Conservation (phyloP, 2,888 invertebrate species). For the Drosophila cyrtoloma region DNA sequence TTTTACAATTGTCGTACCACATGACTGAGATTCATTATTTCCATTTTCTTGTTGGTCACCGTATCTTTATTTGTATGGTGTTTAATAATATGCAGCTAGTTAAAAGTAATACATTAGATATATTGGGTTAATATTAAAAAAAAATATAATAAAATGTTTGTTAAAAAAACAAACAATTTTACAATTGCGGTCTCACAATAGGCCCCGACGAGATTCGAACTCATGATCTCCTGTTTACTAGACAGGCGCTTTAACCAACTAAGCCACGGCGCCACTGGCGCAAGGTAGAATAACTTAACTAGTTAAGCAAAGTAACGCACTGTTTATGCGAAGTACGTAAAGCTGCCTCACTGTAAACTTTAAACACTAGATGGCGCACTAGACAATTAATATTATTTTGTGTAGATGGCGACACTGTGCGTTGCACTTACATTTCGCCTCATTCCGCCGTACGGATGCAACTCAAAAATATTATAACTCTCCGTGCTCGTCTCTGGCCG, state of each 20-base stretch:
- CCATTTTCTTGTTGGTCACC: neutral
- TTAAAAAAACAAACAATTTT: neutral
- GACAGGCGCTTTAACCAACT: constrained; percentile 86
- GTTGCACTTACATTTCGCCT: constrained; percentile 18
- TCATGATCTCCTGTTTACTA: constrained; percentile 86
- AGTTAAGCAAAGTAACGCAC: constrained; percentile 4
- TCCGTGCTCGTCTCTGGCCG: constrained; percentile 55
- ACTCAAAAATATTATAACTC: constrained; percentile 49
- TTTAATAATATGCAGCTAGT: constrained; percentile 7
- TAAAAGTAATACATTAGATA: neutral
- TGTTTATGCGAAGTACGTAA: neutral
- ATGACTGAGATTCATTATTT: constrained; percentile 3
- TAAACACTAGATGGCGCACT: constrained; percentile 20
- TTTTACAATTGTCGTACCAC: neutral
- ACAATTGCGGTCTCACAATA: constrained; percentile 23
- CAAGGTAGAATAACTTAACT: rapidly evolving
- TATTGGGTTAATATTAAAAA: neutral
- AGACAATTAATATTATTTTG: neutral
- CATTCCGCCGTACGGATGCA: constrained; percentile 27
- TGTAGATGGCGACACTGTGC: constrained; percentile 24
- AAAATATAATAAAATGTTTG: neutral
- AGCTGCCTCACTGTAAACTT: neutral
- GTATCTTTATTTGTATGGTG: neutral
- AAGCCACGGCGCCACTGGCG: constrained; percentile 84
- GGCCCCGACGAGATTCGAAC: constrained; percentile 86